Evolutionary conservation across 1,140 invertebrate species (phyloP), one percentile per base, ranked within the genome.

Genomic region (Papilio machaon): DNA sequence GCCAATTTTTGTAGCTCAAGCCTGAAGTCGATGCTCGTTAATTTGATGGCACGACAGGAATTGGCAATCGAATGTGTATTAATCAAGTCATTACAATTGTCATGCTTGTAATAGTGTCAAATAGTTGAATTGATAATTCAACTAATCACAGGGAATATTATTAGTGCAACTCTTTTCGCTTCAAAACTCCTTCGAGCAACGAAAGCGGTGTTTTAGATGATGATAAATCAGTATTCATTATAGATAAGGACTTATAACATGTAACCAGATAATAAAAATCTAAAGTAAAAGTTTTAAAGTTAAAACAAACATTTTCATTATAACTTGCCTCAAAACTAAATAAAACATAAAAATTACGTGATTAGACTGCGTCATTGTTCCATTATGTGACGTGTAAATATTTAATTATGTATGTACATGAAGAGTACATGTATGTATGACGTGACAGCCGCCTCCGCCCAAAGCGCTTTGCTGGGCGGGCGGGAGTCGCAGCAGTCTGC

Each of bases 401-500:
- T 87, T 85, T 84, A 83, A 85, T 87, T 86, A 86, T 82, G 83
- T 87, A 85, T 85, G 82, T 77, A 82, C 74, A 84, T 86, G 76
- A 46, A 74, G 80, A 76, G 77, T 84, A 82, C 80, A 84, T 70
- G n/a, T 81, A 81, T 82, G 81, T 73, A 82, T 70, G 84, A 79
- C 80, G 80, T 88, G 85, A 87, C 86, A 82, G 81, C 85, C 91
- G 91, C 92, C 89, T 88, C 86, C 90, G 89, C 87, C 64, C 73
- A 82, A 70, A 80, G 79, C 81, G 80, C 67, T 60, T 78, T 80
- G 77, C 82, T 90, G 86, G 92, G 91, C 90, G 92, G 90, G 88
- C 90, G 91, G 90, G 80, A 80, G 70, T 73, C 73, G 77, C 81
- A 64, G 82, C 91, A 94, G 92, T 94, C 86, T 82, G 84, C 84